Evolutionary conservation across 2,113 vertebrate species (phyloP).

Genomic region (Anoura caudifer): DNA sequence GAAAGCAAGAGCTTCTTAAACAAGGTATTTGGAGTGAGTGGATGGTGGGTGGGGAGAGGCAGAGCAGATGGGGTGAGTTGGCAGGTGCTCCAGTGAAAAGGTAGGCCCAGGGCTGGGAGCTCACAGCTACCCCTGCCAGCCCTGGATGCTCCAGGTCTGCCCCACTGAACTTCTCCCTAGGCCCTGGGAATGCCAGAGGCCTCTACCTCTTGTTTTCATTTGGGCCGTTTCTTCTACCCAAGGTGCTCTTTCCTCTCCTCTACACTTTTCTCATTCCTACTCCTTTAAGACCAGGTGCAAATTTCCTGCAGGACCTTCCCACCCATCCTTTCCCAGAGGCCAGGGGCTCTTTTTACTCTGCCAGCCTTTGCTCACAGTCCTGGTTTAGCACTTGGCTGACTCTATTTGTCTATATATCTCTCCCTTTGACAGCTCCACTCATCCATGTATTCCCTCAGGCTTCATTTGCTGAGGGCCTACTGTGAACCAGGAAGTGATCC

Average conservation of each 20-base stretch:
- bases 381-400: background rate
- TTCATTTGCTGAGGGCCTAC: background rate
- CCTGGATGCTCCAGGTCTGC: background rate
- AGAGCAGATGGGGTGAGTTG: fast-evolving
- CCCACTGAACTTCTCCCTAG: background rate
- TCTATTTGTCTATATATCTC: background rate
- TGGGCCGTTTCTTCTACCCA: background rate
- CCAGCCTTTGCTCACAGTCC: background rate
- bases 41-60: background rate
- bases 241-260: background rate
- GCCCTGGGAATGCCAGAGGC: background rate
- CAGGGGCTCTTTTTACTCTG: background rate
- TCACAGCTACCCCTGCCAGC: background rate
- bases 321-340: fast-evolving
- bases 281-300: background rate
- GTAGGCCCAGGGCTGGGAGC: background rate
- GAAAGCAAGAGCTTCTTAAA: background rate
- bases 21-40: background rate
- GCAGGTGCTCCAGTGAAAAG: background rate
- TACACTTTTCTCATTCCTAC: background rate
- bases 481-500: background rate
- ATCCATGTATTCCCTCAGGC: background rate
- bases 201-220: fast-evolving
- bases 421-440: background rate
- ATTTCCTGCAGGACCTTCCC: background rate